phyloP scores from a whole-genome alignment of 2,113 vertebrate genomes.

The Aegithalos caudatus region DNA sequence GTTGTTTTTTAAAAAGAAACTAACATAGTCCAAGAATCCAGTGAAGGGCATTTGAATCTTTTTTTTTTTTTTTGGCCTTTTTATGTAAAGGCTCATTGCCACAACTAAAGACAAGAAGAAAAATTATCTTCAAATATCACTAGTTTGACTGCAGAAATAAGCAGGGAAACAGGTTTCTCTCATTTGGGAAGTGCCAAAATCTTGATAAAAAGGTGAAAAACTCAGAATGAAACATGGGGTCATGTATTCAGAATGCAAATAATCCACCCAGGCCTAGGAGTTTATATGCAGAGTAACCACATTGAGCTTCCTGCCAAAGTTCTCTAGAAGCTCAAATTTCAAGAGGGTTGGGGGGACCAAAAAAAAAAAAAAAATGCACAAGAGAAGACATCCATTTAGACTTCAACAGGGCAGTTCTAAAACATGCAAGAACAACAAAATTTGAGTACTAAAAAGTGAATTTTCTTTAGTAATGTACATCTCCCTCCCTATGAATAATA shows the following conservation, averaged over 20 bases:
- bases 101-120: background rate
- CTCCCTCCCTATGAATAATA: conserved; percentile 18
- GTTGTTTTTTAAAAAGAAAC: background rate
- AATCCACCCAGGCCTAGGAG: background rate
- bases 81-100: background rate
- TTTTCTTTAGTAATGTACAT: background rate
- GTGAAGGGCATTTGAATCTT: background rate
- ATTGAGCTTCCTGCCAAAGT: background rate
- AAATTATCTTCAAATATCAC: background rate
- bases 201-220: background rate
- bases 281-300: background rate
- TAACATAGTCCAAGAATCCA: background rate
- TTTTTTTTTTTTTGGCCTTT: background rate
- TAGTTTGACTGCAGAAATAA: background rate
- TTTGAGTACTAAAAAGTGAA: background rate
- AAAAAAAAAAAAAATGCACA: background rate
- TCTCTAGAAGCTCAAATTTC: conserved; percentile 1
- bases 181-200: background rate
- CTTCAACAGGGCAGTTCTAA: background rate
- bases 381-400: background rate
- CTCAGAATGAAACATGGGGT: background rate
- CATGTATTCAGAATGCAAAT: conserved; percentile 22
- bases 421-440: background rate
- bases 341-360: accelerated
- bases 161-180: background rate